A percentile compares a stretch with the other conserved stretches of the same genome.
Evolutionary conservation across 2,113 vertebrate species (phyloP).

Genomic region (Peromyscus maniculatus): DNA sequence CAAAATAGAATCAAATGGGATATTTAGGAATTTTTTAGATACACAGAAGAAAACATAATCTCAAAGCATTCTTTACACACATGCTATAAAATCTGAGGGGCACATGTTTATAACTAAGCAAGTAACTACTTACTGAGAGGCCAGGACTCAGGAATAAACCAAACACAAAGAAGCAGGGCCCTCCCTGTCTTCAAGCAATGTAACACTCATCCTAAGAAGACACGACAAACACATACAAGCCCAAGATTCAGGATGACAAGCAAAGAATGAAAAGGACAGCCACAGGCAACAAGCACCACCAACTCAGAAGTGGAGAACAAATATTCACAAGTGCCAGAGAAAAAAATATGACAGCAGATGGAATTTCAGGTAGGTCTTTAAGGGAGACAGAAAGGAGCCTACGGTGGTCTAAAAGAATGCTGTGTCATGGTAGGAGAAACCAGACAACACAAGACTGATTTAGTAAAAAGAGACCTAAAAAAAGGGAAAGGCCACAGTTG

Average conservation of each 20-base stretch:
- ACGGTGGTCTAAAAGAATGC: neutral
- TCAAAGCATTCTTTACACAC: constrained; percentile 46
- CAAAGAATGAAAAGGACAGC: constrained; percentile 10
- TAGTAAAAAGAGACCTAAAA: neutral
- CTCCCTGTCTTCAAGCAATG: neutral
- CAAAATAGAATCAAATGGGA: neutral
- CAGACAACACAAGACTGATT: neutral
- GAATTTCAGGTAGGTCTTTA: neutral
- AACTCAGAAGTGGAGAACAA: constrained; percentile 3
- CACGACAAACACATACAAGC: neutral
- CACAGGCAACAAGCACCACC: neutral
- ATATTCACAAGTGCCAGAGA: neutral
- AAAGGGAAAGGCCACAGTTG: neutral
- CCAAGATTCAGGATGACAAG: neutral
- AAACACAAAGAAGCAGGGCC: constrained; percentile 20
- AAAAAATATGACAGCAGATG: neutral
- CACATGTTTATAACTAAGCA: constrained; percentile 39
- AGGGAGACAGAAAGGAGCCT: neutral
- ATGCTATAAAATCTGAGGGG: neutral
- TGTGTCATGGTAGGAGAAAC: neutral
- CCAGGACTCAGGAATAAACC: neutral
- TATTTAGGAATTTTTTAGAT: neutral
- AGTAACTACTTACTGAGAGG: constrained; percentile 60
- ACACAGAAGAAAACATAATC: constrained; percentile 1
- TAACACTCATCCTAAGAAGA: neutral